Conservation (phyloP, 2,113 vertebrate genomes). For the Gorilla gorilla region DNA sequence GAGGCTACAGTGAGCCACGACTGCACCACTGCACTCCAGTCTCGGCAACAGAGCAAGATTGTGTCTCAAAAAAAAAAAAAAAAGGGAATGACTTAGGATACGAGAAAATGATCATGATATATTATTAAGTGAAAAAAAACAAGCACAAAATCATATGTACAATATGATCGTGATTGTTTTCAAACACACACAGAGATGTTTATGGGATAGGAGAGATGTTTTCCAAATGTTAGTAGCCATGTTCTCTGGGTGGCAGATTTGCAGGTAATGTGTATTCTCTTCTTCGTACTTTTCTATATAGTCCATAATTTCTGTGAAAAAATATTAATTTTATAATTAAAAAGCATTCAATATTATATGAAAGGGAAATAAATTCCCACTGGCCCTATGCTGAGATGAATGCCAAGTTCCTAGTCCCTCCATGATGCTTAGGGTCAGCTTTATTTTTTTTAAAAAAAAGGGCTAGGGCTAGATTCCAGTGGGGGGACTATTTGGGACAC, state of each 20-base stretch:
- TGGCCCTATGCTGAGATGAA: not conserved
- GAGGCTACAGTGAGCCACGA: no score
- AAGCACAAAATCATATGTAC: not conserved
- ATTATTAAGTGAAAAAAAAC: not conserved
- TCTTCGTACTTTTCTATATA: not conserved
- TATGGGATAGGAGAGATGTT: not conserved
- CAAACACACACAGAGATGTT: not conserved
- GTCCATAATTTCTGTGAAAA: not conserved
- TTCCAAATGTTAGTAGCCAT: not conserved
- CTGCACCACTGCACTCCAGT: no score
- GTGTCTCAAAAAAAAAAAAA: no score
- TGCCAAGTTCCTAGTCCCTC: not conserved
- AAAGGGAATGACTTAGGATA: not conserved
- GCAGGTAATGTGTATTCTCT: not conserved
- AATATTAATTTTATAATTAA: constrained; percentile 5
- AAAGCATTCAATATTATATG: not conserved
- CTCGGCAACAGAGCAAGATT: no score
- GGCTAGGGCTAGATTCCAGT: not conserved
- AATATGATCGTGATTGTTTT: not conserved
- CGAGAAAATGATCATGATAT: constrained; percentile 17
- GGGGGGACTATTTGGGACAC: not conserved
- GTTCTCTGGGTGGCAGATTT: not conserved
- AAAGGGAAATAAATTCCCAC: not conserved
- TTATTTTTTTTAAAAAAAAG: not conserved
- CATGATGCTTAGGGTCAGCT: not conserved